These are phyloP conservation scores for Alectoris magna DNA, from an alignment of 2,797 vertebrate species.

Conservation along the genomic window DNA sequence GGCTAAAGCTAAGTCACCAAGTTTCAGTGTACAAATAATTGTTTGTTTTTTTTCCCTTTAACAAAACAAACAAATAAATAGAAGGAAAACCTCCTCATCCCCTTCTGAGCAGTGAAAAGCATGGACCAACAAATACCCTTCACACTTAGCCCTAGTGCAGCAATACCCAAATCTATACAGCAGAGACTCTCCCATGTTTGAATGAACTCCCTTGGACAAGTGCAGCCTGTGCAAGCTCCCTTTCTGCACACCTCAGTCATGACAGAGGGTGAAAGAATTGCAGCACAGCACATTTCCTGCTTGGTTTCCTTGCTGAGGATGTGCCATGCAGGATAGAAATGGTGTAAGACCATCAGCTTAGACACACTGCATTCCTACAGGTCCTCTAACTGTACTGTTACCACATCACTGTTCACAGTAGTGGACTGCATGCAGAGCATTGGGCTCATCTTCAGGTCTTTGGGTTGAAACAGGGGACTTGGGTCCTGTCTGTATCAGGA, in stretches of 20 bases:
- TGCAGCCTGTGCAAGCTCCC: neutral
- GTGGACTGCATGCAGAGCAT: accelerated
- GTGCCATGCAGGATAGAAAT: accelerated
- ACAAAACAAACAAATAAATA: neutral
- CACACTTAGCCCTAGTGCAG: neutral
- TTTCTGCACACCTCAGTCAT: neutral
- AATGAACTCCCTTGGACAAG: neutral
- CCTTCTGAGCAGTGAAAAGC: neutral
- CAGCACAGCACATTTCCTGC: neutral
- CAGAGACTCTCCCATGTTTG: neutral
- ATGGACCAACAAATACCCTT: neutral
- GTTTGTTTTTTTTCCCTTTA: neutral
- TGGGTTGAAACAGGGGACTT: neutral
- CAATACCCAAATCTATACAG: neutral
- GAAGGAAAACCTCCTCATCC: accelerated
- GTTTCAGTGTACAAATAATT: neutral
- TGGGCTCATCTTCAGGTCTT: neutral
- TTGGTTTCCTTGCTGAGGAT: neutral
- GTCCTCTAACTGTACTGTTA: accelerated
- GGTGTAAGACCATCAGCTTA: neutral
- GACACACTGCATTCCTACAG: neutral
- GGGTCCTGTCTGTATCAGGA: neutral
- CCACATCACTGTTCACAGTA: neutral
- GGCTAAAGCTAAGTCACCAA: neutral
- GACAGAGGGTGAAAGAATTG: neutral